Evolutionary conservation across 2,888 invertebrate species (phyloP).

Genomic region (Aricia artaxerxes): DNA sequence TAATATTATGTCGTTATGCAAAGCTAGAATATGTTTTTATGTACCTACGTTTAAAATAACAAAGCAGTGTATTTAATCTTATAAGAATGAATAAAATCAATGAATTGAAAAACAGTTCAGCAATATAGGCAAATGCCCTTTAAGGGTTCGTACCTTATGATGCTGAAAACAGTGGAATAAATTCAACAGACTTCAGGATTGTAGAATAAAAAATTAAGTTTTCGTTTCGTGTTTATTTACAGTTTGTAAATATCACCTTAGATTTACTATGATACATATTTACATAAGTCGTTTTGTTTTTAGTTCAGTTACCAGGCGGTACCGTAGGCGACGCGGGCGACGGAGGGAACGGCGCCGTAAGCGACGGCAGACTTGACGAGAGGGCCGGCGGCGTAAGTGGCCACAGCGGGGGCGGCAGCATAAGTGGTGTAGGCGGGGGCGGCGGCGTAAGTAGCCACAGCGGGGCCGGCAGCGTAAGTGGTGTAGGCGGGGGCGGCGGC

Average conservation of each 20-base stretch:
- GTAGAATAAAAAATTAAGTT: background rate
- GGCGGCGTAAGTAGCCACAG: slow-evolving; percentile 45
- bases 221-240: slow-evolving; percentile 27
- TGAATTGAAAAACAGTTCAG: too few relatives aligned
- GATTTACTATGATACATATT: slow-evolving; percentile 32
- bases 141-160: background rate
- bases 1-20: too few relatives aligned
- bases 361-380: slow-evolving; percentile 71
- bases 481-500: slow-evolving; percentile 44
- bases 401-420: slow-evolving; percentile 37
- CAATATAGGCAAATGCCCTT: too few relatives aligned
- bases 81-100: too few relatives aligned
- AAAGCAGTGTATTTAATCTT: too few relatives aligned
- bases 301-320: slow-evolving; percentile 79
- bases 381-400: slow-evolving; percentile 46
- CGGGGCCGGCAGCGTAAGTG: slow-evolving; percentile 42
- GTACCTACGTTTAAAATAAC: too few relatives aligned
- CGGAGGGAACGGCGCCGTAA: slow-evolving; percentile 64
- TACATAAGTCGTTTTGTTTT: slow-evolving; percentile 35
- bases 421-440: slow-evolving; percentile 45
- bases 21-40: too few relatives aligned
- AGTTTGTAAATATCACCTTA: slow-evolving; percentile 30
- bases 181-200: background rate
- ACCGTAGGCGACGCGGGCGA: slow-evolving; percentile 71
- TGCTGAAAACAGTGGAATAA: background rate